Base-by-base conservation (phyloP, 2,888 invertebrate species). In the Ptychoptera albimana region DNA sequence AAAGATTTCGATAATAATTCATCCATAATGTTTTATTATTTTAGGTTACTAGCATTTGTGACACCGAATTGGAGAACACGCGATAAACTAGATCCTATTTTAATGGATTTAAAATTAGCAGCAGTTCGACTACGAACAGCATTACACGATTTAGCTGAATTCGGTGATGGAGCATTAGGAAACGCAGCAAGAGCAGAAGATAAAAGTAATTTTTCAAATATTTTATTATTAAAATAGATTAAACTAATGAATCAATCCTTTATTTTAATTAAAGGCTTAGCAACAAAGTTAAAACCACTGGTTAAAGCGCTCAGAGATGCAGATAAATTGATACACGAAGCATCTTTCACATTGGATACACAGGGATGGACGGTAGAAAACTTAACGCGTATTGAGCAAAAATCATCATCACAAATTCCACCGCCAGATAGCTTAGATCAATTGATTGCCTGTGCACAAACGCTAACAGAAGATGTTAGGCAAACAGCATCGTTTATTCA, bases 401-500 rank as follows among this genome's bases (percentile, higher is more conserved):
- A 47, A 55, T 66, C 47, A 46, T 54, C 52, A 11, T 45, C 43
- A 35, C 32, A 23, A n/a, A 42, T 32, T 36, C 55, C 57, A 37
- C 76, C 75, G 48, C 81, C 82, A 13, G 91, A 92, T 62, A 83
- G 86, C 34, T 68, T 94, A 36, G 92, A 92, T 63, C 87, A 88
- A 61, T 71, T 96, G 47, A 81, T 92, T 49, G 82, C 84, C 9
- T 85, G 88, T 57, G 82, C 91, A 12, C 75, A 86, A 57, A 84
- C 86, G 8, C 73, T 94, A 29, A 86, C 84, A 1, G 85, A 87
- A 61, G 91, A 93, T 65, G 87, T 92, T 35, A 73, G 88, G 51
- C 84, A 87, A 60, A 82, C 88, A 12, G 82, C 89, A 13, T 88
- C 89, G 11, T 87, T 92, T 58, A 89, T 93, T 55, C 89, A 85